phyloP scores from a whole-genome alignment of 2,888 invertebrate species.

The Phalera bucephala region DNA sequence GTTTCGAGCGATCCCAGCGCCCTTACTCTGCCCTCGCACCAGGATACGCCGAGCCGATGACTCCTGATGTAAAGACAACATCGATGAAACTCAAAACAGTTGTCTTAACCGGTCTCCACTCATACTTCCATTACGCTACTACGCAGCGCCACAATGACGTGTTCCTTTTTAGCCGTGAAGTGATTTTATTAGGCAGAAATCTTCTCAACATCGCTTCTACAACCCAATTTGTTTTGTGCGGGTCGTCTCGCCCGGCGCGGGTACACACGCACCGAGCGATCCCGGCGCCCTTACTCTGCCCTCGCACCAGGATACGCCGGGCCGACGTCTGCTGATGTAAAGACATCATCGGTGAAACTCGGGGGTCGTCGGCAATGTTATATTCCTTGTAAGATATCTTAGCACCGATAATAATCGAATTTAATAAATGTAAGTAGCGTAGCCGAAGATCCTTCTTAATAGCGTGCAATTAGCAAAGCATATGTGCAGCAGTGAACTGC shows the following conservation, averaged over 20 bases:
- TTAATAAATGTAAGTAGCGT: too few species aligned
- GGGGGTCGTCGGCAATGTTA: not conserved
- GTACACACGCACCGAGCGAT: constrained; percentile 38
- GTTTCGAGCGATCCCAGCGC: constrained; percentile 38
- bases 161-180: too few species aligned
- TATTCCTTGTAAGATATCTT: not conserved
- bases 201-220: constrained; percentile 23
- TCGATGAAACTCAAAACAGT: not conserved
- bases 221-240: constrained; percentile 20
- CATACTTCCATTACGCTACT: too few species aligned
- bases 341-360: not conserved
- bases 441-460: too few species aligned
- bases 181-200: too few species aligned
- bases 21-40: constrained; percentile 33
- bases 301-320: constrained; percentile 24
- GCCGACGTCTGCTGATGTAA: not conserved
- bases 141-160: too few species aligned
- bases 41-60: constrained; percentile 16
- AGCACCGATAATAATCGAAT: too few species aligned
- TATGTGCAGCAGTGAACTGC: too few species aligned
- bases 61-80: not conserved
- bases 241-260: constrained; percentile 27
- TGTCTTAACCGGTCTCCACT: too few species aligned
- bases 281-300: constrained; percentile 37
- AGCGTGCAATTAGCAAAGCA: too few species aligned